Conservation (phyloP, 2,888 invertebrate species). For the Sarcophaga variegata region DNA sequence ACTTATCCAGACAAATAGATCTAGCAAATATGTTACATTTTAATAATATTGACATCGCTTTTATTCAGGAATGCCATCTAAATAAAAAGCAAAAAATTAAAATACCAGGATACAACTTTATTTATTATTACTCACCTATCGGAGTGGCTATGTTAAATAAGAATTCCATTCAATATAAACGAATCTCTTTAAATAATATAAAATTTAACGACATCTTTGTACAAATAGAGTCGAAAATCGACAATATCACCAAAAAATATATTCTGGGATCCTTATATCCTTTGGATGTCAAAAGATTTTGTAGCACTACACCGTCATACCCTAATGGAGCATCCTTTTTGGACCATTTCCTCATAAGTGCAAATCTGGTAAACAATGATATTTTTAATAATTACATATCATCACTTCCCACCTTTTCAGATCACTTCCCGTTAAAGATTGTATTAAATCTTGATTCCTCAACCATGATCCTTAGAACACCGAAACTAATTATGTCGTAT, state of each 20-base stretch:
- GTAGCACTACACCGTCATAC: constrained; percentile 5
- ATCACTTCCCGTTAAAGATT: too few relatives aligned
- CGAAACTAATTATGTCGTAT: neutral
- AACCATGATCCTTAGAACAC: neutral
- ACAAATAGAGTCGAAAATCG: neutral
- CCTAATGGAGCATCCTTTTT: constrained; percentile 22
- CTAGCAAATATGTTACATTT: neutral
- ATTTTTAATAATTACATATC: neutral
- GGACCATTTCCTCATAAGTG: constrained; percentile 7
- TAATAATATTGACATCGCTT: constrained; percentile 33
- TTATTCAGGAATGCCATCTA: constrained; percentile 32
- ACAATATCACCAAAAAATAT: constrained; percentile 1
- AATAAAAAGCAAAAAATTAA: neutral
- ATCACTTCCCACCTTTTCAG: neutral
- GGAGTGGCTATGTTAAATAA: neutral
- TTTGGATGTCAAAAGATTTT: neutral
- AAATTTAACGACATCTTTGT: neutral
- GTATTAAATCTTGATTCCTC: neutral
- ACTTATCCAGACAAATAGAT: neutral
- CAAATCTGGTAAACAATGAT: neutral
- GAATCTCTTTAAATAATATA: neutral
- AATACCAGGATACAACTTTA: neutral
- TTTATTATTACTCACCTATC: too few relatives aligned
- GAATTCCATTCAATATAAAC: neutral
- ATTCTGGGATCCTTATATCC: constrained; percentile 14